Evolutionary conservation across 2,113 vertebrate species (phyloP).

Genomic region (Hippocampus mohnikei): DNA sequence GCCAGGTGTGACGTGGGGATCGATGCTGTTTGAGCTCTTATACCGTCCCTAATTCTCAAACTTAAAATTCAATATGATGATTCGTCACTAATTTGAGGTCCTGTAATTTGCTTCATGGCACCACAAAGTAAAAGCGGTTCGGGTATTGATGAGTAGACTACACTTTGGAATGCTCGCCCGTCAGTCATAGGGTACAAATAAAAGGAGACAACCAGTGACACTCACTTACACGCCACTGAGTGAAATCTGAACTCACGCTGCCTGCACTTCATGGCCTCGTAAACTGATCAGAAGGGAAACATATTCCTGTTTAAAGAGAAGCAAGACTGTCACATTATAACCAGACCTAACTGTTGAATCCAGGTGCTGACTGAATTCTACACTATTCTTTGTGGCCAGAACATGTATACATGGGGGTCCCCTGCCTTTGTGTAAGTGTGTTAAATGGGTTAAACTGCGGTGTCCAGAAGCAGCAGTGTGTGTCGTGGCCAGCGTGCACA

Average conservation of each 20-base stretch:
- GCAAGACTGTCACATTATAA: not conserved
- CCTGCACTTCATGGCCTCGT: not conserved
- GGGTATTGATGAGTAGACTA: too few relatives aligned
- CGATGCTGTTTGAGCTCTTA: too few relatives aligned
- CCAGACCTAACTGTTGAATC: constrained; percentile 1
- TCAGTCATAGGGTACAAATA: not conserved
- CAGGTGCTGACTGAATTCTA: constrained; percentile 23
- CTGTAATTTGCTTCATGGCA: too few relatives aligned
- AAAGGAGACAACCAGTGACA: not conserved
- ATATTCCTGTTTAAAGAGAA: not conserved
- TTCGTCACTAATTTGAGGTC: too few relatives aligned
- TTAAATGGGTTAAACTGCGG: constrained; percentile 46
- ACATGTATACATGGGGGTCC: constrained; percentile 35
- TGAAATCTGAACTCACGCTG: not conserved
- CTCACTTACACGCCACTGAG: not conserved
- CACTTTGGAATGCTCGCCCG: not conserved
- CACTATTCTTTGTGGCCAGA: constrained; percentile 22
- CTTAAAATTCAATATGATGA: too few relatives aligned
- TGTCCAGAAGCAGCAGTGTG: constrained; percentile 51
- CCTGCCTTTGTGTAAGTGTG: constrained; percentile 36
- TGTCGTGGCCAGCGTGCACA: constrained; percentile 42
- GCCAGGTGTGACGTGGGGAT: too few relatives aligned
- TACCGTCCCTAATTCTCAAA: too few relatives aligned
- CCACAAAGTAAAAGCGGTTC: too few relatives aligned
- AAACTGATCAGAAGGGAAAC: not conserved